Base-by-base conservation (phyloP, 2,888 invertebrate genomes). In the Antheraea yamamai region DNA sequence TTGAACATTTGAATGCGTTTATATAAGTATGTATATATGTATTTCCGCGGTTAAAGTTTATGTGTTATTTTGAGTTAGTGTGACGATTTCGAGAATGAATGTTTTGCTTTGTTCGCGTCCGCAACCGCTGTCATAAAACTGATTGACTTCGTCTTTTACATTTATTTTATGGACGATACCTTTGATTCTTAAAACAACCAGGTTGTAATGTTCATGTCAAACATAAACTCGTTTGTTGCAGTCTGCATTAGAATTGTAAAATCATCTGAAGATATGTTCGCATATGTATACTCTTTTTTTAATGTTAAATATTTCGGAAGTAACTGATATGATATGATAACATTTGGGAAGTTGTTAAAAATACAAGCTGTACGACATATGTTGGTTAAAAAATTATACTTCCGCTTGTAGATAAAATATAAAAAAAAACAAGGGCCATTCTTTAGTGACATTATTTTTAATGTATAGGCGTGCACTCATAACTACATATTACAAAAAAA, bases 81-180 rank as follows among this genome's bases (percentile, higher is more conserved):
- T 18, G 30, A 30, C 30, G 35, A 35, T 68, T 35, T 16, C 39
- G 14, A 39, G 20, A 8, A 12, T 70, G 72, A 66, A 74, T 47
- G 73, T 74, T 76, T 73, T 51, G 30, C 76, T 75, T 76, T 75
- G 74, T 68, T 51, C 23, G 51, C 39, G 23, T 18, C 61, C 66
- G 35, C 72, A 61, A 71, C 75, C 75, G 75, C 68, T 72, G 39
- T 30, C 75, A 74, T 77, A 73, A 76, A 76, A 72, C n/a, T 51
- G 68, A 74, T 76, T 55, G 74, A 74, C 64, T 47, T 55, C 35
- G 55, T 68, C 66, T 77, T 73, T 35, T 75, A 18, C n/a, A 55
- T 52, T n/a, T 55, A n/a, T 61, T 52, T 61, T 58, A 39, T 61
- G 47, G 47, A 1, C 72, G 61, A 72, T 71, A 20, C 47, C 64